These are phyloP conservation scores for Micronycteris hirsuta DNA, from an alignment of 2,113 vertebrate species.

Conservation along the genomic window DNA sequence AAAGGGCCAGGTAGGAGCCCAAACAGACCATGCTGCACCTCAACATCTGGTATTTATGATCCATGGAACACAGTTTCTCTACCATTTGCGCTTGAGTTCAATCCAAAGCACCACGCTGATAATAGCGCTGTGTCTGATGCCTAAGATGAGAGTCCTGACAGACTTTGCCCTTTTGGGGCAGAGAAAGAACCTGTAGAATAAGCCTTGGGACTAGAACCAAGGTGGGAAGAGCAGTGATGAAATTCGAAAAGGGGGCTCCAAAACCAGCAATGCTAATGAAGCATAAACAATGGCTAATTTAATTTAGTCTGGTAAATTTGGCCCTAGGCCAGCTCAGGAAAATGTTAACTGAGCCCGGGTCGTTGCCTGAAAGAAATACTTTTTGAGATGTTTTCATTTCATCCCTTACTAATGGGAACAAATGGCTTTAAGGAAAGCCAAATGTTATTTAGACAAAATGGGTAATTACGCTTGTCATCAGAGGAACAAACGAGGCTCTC, in stretches of 20 bases:
- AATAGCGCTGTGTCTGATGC: neutral
- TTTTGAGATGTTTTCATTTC: constrained; percentile 25
- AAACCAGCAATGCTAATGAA: neutral
- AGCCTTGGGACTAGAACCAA: neutral
- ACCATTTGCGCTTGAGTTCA: neutral
- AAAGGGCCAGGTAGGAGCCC: constrained; percentile 12
- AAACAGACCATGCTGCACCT: neutral
- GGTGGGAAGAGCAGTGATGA: neutral
- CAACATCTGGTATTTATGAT: constrained; percentile 40
- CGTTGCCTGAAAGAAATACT: constrained; percentile 17
- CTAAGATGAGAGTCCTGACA: neutral
- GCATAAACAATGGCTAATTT: neutral
- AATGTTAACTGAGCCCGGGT: constrained; percentile 28
- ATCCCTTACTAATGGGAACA: constrained; percentile 19
- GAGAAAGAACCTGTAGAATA: neutral
- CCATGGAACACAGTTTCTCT: constrained; percentile 10
- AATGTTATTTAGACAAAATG: constrained; percentile 41
- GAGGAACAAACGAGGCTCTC: neutral
- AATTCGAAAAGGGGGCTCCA: neutral
- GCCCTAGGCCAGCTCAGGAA: neutral
- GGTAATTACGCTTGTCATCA: neutral
- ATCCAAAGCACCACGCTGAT: neutral
- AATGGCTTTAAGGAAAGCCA: constrained; percentile 30
- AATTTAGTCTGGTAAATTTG: neutral
- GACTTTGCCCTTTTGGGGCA: neutral